Evolutionary conservation across 2,113 vertebrate species (phyloP).

Genomic region (Xenopus laevis): DNA sequence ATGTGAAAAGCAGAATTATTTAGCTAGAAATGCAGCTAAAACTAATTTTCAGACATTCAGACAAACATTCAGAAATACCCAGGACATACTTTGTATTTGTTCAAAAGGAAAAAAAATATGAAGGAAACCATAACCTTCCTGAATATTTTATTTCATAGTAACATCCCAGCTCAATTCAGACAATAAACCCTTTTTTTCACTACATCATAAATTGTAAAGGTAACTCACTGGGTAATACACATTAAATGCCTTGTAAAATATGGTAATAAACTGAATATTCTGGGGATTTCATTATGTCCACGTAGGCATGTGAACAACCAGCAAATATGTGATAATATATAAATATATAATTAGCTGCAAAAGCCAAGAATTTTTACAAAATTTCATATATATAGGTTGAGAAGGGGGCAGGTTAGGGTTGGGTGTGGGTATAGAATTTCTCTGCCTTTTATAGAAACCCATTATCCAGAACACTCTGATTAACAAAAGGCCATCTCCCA

Average conservation of each 20-base stretch:
- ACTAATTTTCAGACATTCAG: no score
- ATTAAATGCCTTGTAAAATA: conserved; percentile 37
- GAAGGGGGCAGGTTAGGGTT: no score
- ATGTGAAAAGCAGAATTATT: no score
- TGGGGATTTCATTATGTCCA: conserved; percentile 16
- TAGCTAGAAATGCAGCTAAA: no score
- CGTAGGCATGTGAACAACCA: conserved; percentile 2
- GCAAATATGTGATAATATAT: not conserved
- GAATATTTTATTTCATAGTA: conserved; percentile 6
- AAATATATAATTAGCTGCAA: no score
- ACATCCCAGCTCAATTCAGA: conserved; percentile 7
- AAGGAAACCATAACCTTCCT: conserved; percentile 10
- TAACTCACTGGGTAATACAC: conserved; percentile 4
- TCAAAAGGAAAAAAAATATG: conserved; percentile 1
- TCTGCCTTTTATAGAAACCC: no score
- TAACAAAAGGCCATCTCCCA: no score
- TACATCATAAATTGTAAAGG: conserved; percentile 19
- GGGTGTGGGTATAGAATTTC: no score
- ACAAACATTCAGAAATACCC: not conserved
- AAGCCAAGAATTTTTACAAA: no score
- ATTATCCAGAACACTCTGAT: no score
- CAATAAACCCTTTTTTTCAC: conserved; percentile 19
- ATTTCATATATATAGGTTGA: no score
- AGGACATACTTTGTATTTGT: not conserved
- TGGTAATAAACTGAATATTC: conserved; percentile 33